phyloP scores from a whole-genome alignment of 2,888 invertebrate genomes.

The Hirtodrosophila histrioides region DNA sequence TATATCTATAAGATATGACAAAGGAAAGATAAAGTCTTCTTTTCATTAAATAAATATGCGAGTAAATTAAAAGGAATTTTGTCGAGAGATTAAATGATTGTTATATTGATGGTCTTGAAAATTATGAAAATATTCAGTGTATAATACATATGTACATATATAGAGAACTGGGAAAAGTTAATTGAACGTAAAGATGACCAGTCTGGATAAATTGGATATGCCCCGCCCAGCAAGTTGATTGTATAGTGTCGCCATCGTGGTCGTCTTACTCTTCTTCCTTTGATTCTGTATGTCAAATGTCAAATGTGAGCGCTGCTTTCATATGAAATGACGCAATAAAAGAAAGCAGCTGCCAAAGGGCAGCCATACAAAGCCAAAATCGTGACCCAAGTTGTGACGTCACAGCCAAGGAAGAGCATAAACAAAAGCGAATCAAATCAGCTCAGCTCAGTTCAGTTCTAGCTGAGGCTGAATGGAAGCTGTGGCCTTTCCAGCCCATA shows the following conservation, averaged over 20 bases:
- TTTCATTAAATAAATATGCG: too few relatives aligned
- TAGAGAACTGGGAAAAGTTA: conserved; percentile 1
- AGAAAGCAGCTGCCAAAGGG: conserved; percentile 63
- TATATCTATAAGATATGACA: too few relatives aligned
- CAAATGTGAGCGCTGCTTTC: conserved; percentile 69
- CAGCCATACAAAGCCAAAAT: conserved; percentile 45
- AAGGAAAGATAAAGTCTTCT: too few relatives aligned
- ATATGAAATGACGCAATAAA: conserved; percentile 71
- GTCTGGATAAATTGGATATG: background rate
- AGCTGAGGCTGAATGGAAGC: conserved; percentile 26
- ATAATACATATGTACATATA: too few relatives aligned
- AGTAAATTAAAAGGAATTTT: too few relatives aligned
- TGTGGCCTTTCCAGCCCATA: conserved; percentile 40
- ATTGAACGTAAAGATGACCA: conserved; percentile 30
- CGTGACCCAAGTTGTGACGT: conserved; percentile 53
- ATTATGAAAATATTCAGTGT: too few relatives aligned
- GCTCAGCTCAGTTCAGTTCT: conserved; percentile 2
- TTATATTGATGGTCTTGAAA: too few relatives aligned
- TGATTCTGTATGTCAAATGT: conserved; percentile 55
- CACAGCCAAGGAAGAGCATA: conserved; percentile 26
- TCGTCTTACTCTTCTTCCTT: conserved; percentile 4
- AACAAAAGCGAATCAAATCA: conserved; percentile 17
- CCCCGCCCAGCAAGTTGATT: conserved; percentile 33
- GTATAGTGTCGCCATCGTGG: conserved; percentile 38
- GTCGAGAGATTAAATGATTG: too few relatives aligned